Base-by-base conservation (phyloP, 2,113 vertebrate genomes). In the Albula goreensis region DNA sequence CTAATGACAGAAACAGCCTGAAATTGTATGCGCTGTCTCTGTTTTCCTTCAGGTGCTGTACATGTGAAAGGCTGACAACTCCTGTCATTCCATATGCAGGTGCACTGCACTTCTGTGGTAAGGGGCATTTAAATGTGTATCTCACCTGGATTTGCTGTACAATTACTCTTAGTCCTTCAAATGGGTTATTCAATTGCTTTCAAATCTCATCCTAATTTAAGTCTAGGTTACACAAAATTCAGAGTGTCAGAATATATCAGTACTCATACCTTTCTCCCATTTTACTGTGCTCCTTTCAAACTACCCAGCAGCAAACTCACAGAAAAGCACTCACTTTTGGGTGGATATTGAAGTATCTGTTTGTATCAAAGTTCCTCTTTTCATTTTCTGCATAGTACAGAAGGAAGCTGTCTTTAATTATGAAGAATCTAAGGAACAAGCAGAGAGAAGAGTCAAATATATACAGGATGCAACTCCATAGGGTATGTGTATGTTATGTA, bases 351-450 rank as follows among this genome's bases (percentile, higher is more conserved):
- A 99, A 99, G 93, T 95, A 97, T 80, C 94, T 95, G 92, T 98
- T 98, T 91, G 93, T 97, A 94, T 99, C 98, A 90, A 99, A 99
- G 92, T 90, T 98, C 90, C 94, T 98, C 92, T 96, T 99, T 91
- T 99, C 98, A 2, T 91, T 97, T 91, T 99, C 98, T 25, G 97
- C 97, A 84, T 99, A 99, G 90, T 99, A 99, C 5, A 99, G 97
- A 89, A 99, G 91, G 92, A 99, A 99, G 88, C 98, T 99, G 93
- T 99, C 98, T 92, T 99, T 99, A 94, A 99, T 97, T 90, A 99
- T 97, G 92, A 99, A 99, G 93, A 99, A 99, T 90, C 98, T 99
- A 89, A 1, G 90, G 86, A 78, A 85, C 82, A 81, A 86, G 49
- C 86, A 81, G 86, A 90, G 22, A 87, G 82, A 86, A 82, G 87